Base-by-base conservation (phyloP, 2,888 invertebrate genomes). In the Imbricaverruca yamaguchii region DNA sequence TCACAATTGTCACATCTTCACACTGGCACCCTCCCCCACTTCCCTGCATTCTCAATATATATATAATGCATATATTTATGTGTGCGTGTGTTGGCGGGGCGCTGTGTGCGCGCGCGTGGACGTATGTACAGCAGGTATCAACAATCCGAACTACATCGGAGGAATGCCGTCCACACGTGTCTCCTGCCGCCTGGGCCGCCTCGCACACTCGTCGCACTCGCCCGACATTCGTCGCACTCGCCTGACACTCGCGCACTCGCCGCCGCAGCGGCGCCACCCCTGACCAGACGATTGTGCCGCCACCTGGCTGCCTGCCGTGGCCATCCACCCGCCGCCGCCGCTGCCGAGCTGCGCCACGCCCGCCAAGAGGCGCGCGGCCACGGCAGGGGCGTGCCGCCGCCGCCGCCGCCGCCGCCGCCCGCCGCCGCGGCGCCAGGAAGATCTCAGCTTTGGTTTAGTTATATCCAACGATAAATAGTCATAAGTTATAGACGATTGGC, bases 381-480 rank as follows among this genome's bases (percentile, higher is more conserved):
- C 13, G 10, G 23, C 8, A 9, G 10, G 4, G 13, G 8, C 23
- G 11, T 13, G 11, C 65, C n/a, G 23, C 65, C 23, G 6, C 23
- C 9, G 11, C 23, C 65, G 11, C 23, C n/a, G 11, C 23, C 65
- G 11, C 23, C 65, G 23, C 65, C 8, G 10, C 65, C 65, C 23
- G 13, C 8, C 23, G 10, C 23, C 65, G 8, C 10, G 11, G 23
- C 65, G 11, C 13, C 65, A n/a, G 74, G 53, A 74, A 74, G 53
- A 74, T 74, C 74, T 74, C 74, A 74, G 74, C 74, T 74, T 74
- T 74, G 74, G 74, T 74, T 74, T 74, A 53, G 74, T 74, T 53
- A 8, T 74, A 74, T 25, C 18, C 53, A 1, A 6, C 74, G 74
- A 74, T 74, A 74, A 74, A 74, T 74, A 74, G 74, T 53, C 18